Conservation (phyloP, 2,888 invertebrate genomes). For the Falcaria lacertinaria region DNA sequence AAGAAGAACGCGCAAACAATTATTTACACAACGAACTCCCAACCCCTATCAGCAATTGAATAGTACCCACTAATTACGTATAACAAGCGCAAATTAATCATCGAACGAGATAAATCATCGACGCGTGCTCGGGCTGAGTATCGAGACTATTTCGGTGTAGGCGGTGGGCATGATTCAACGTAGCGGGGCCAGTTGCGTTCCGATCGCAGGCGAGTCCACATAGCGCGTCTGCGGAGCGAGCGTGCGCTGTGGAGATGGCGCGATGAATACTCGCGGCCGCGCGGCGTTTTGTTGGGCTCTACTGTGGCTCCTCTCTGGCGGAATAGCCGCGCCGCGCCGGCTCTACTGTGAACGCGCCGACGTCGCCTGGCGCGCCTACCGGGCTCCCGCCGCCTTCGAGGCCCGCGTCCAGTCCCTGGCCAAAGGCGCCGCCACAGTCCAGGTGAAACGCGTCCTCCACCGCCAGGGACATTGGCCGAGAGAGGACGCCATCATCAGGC, state of each 20-base stretch:
- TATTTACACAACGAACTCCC: neutral
- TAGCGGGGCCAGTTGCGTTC: conserved; percentile 66
- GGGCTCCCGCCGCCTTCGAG: conserved; percentile 74
- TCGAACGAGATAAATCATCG: conserved; percentile 58
- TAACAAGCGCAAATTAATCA: conserved; percentile 66
- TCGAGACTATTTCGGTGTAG: conserved; percentile 67
- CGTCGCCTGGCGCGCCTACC: conserved; percentile 76
- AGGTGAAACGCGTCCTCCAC: conserved; percentile 62
- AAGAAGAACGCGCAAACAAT: neutral
- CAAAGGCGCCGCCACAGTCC: conserved; percentile 64
- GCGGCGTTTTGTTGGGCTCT: conserved; percentile 73
- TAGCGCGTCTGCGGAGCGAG: conserved; percentile 35
- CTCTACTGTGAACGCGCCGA: conserved; percentile 76
- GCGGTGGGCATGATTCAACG: conserved; percentile 46
- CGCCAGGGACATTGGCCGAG: conserved; percentile 68
- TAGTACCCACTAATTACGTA: conserved; percentile 50
- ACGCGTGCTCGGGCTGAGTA: conserved; percentile 42
- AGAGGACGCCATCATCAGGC: conserved; percentile 58
- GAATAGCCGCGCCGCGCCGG: conserved; percentile 56
- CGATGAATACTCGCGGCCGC: conserved; percentile 73
- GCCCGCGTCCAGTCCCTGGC: conserved; percentile 70
- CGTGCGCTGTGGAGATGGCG: conserved; percentile 68
- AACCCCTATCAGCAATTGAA: conserved; percentile 27
- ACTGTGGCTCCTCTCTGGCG: conserved; percentile 58
- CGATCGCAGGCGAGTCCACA: conserved; percentile 60